phyloP scores from a whole-genome alignment of 2,797 vertebrate genomes.

The Acestrorhynchus altus region DNA sequence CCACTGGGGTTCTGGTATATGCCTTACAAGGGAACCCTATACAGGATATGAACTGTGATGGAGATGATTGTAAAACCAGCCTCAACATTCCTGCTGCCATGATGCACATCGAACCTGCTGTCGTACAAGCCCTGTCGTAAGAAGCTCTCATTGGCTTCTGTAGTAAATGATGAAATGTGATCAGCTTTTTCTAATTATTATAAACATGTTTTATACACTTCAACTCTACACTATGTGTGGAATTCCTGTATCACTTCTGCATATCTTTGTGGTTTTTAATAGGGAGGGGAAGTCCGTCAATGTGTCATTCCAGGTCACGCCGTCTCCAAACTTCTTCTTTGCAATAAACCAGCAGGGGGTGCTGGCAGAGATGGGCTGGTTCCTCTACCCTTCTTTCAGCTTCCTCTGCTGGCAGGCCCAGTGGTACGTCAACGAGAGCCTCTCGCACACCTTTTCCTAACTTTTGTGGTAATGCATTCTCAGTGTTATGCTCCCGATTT shows the following conservation, averaged over 20 bases:
- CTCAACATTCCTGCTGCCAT: conserved; percentile 79
- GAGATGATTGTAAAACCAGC: conserved; percentile 66
- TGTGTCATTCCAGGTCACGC: conserved; percentile 77
- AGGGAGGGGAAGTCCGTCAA: conserved; percentile 70
- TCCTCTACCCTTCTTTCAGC: conserved; percentile 79
- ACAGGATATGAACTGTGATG: conserved; percentile 81
- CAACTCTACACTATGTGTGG: neutral
- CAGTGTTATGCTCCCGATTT: no score
- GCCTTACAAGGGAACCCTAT: conserved; percentile 69
- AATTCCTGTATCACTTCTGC: neutral
- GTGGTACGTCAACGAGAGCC: conserved; percentile 68
- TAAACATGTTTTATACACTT: no score
- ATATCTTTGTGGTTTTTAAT: conserved; percentile 6
- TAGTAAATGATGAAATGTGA: no score
- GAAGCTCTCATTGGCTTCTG: neutral
- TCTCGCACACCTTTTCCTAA: neutral
- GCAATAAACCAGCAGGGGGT: conserved; percentile 75
- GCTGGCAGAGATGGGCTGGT: conserved; percentile 79
- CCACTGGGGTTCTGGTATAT: conserved; percentile 77
- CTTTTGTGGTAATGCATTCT: no score
- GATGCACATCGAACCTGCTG: conserved; percentile 72
- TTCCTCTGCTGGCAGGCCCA: conserved; percentile 82
- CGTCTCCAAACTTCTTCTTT: conserved; percentile 78
- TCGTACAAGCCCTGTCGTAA: conserved; percentile 71
- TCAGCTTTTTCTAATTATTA: no score